phyloP scores from a whole-genome alignment of 2,113 vertebrate species.

The Albula goreensis region DNA sequence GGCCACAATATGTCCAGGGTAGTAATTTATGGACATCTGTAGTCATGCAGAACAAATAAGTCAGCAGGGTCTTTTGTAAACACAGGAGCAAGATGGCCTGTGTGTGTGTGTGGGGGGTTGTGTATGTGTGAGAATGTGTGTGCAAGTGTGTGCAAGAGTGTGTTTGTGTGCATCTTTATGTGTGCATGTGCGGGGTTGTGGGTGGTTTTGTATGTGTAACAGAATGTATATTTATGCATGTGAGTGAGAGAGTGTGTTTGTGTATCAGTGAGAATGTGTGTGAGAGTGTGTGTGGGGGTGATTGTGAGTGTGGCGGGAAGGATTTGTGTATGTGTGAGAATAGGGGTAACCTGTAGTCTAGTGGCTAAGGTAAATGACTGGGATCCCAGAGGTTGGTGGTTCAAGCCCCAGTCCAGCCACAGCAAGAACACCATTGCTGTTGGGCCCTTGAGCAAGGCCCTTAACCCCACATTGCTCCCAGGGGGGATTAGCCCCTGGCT shows the following conservation, averaged over 20 bases:
- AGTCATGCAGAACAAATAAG: slow-evolving; percentile 20
- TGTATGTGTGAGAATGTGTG: neutral
- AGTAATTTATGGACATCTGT: slow-evolving; percentile 28
- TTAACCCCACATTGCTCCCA: no score
- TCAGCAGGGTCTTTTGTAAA: neutral
- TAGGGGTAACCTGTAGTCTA: no score
- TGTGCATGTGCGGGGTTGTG: neutral
- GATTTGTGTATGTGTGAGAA: neutral
- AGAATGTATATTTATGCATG: neutral
- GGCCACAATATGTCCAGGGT: neutral
- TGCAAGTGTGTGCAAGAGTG: neutral
- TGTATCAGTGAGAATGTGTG: neutral
- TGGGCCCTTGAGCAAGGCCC: no score
- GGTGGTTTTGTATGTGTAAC: neutral
- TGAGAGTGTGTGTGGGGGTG: neutral
- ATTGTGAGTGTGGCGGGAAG: neutral
- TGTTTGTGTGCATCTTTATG: neutral
- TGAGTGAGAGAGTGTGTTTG: neutral
- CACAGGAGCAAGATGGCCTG: neutral
- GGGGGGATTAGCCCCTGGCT: no score
- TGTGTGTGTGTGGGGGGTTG: neutral
- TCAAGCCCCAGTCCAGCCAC: no score
- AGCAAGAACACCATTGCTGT: no score
- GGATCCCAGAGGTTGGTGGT: no score
- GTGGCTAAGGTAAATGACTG: no score